Conservation (phyloP, 1,140 invertebrate genomes). For the Meteorus sp. region DNA sequence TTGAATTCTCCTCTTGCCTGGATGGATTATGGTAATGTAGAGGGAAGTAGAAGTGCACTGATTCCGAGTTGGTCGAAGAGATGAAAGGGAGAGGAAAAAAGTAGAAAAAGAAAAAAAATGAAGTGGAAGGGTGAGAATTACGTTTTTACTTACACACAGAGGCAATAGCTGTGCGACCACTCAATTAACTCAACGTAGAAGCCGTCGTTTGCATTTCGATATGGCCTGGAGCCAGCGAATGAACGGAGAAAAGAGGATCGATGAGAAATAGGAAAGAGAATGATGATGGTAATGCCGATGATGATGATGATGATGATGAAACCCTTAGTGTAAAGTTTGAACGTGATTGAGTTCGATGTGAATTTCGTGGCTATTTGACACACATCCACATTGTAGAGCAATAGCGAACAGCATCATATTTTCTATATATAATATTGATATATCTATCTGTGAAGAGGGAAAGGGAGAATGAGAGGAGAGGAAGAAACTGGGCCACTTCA, state of each 20-base stretch:
- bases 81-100: neutral
- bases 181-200: conserved; percentile 45
- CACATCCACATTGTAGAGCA: too few relatives aligned
- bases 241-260: neutral
- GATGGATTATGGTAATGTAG: conserved; percentile 21
- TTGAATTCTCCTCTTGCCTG: too few relatives aligned
- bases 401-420: too few relatives aligned
- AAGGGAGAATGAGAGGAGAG: neutral
- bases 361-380: conserved; percentile 28
- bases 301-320: neutral
- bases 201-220: conserved; percentile 47
- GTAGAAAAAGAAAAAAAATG: neutral
- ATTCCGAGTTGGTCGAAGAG: conserved; percentile 22
- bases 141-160: neutral
- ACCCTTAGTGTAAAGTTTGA: conserved; percentile 24
- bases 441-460: neutral
- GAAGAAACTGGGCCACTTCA: conserved; percentile 22
- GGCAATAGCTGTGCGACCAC: conserved; percentile 32
- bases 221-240: conserved; percentile 32
- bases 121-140: neutral
- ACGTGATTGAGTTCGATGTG: conserved; percentile 33
- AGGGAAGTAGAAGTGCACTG: neutral
- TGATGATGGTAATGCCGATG: neutral
- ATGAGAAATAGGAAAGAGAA: neutral
- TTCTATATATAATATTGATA: neutral